Evolutionary conservation across 2,797 vertebrate species (phyloP), one percentile per base, ranked within the genome.

Genomic region (Antennarius maculatus): DNA sequence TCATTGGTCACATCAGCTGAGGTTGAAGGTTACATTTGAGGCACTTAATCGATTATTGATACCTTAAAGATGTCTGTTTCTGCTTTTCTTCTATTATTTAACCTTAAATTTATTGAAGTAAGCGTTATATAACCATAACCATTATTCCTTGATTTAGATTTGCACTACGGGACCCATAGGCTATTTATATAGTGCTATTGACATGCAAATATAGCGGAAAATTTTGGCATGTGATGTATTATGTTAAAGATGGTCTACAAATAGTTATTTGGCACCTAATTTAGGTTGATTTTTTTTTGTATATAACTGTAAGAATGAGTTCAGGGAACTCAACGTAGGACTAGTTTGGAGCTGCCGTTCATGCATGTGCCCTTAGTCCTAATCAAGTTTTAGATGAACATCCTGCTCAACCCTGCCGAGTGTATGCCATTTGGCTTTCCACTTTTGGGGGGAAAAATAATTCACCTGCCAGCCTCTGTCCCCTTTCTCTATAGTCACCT

Each of bases 331-430:
- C 43, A 55, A 56, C 60, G 11, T 28, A 59, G 63, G 52, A 61
- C 8, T 43, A 59, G 61, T 81, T 80, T 64, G 69, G 57, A 34
- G 52, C 76, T 72, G 66, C 59, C 83, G 77, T 86, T 90, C 82
- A 83, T 66, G 60, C 58, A 78, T 77, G 76, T 77, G 59, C 60
- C 73, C 78, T 50, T 61, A 76, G 81, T 79, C 79, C 85, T 78
- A 80, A 78, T 80, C 70, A 71, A 84, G 86, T 83, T 82, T 84
- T 86, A 84, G 89, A 87, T 79, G 81, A 90, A 73, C 74, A 87
- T 82, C 85, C 80, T 9, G 77, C 79, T 78, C 81, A 84, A 86
- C 76, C 58, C 41, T 37, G 85, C 79, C 83, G 79, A 83, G 85
- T 83, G 76, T 80, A 62, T 88, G 85, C 88, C 86, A 86, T 90